Evolutionary conservation across 2,113 vertebrate species (phyloP).

Genomic region (Casuarius casuarius): DNA sequence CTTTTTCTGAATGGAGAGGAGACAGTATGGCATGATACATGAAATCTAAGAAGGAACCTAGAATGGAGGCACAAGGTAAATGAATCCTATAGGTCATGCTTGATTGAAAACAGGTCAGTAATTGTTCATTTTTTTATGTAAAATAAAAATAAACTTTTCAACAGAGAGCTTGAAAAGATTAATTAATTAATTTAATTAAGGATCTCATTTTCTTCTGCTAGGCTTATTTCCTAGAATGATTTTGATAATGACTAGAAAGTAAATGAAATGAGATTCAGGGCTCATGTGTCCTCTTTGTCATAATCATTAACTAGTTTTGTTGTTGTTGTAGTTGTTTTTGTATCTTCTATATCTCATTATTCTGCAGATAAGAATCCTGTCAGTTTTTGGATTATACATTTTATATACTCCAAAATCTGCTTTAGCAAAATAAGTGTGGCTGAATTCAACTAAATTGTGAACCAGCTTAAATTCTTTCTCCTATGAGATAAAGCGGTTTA

Average conservation of each 20-base stretch:
- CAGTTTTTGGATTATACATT: neutral
- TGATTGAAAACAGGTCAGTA: neutral
- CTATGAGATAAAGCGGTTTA: neutral
- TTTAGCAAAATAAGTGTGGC: neutral
- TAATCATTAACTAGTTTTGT: neutral
- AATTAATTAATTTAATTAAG: neutral
- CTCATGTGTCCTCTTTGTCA: neutral
- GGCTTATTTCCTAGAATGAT: neutral
- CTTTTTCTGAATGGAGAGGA: neutral
- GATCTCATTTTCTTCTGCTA: neutral
- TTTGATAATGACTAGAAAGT: slow-evolving; percentile 3
- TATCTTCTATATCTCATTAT: neutral
- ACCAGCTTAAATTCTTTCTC: neutral
- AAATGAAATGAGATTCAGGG: neutral
- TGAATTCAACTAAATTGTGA: neutral
- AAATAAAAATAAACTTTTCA: neutral
- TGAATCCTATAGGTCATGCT: neutral
- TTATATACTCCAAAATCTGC: neutral
- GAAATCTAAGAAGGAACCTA: neutral
- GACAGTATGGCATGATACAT: neutral
- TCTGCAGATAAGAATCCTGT: neutral
- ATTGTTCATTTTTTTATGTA: neutral
- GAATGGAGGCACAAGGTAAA: neutral
- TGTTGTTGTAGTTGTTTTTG: neutral
- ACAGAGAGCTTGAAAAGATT: neutral